Evolutionary conservation across 1,140 invertebrate genomes (phyloP).

Genomic region (Macrosteles quadrilineatus): DNA sequence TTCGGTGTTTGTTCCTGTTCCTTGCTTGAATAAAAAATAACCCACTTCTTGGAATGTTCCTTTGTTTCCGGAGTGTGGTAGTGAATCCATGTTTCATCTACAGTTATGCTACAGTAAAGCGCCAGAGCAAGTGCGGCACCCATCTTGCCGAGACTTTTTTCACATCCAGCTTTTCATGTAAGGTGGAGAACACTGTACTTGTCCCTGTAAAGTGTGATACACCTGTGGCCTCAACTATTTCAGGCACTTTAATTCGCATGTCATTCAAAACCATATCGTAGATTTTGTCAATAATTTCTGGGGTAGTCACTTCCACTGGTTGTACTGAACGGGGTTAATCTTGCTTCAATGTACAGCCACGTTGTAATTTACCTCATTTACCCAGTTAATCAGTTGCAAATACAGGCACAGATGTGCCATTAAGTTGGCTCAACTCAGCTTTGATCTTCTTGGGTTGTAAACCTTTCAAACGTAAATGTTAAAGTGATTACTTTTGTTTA

Average conservation of each 20-base stretch:
- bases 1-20: constrained; percentile 41
- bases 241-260: constrained; percentile 41
- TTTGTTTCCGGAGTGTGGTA: constrained; percentile 47
- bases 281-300: constrained; percentile 42
- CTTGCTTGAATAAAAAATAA: no score
- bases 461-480: constrained; percentile 31
- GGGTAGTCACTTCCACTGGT: constrained; percentile 36
- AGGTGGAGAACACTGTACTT: constrained; percentile 42
- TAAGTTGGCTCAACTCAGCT: constrained; percentile 33
- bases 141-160: constrained; percentile 39
- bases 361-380: constrained; percentile 41
- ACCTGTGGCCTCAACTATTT: constrained; percentile 41
- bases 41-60: constrained; percentile 46
- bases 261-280: constrained; percentile 42
- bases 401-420: constrained; percentile 31
- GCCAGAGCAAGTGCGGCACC: constrained; percentile 45
- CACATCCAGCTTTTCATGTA: constrained; percentile 42
- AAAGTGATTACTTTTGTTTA: no score
- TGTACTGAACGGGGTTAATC: constrained; percentile 37
- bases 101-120: constrained; percentile 43
- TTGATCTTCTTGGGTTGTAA: constrained; percentile 33
- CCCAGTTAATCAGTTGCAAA: constrained; percentile 37
- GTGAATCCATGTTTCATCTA: constrained; percentile 49
- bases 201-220: no score
- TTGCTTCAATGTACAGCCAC: constrained; percentile 39